Base-by-base conservation (phyloP, 2,888 invertebrate species). In the Thysanoteuthis rhombus region DNA sequence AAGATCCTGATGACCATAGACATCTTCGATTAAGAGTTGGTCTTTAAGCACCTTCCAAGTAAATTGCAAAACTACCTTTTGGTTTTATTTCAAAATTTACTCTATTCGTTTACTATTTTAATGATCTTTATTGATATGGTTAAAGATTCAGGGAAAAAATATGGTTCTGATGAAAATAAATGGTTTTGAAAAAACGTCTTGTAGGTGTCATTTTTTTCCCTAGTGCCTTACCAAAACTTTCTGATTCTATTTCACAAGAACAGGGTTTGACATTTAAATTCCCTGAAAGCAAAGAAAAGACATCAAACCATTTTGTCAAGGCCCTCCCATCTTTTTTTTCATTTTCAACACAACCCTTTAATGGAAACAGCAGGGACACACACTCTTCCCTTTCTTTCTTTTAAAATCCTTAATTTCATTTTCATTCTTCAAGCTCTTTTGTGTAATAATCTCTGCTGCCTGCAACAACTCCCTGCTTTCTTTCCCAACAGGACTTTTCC, bases 221-320 rank as follows among this genome's bases (percentile, higher is more conserved):
- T 75, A 75, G n/a, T 36, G 75, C 75, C 16, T 75, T 75, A 36
- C 16, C 75, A n/a, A 75, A 75, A 75, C n/a, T 36, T 12, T 36
- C n/a, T 8, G 12, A 75, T 75, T 36, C 75, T 75, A 75, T 75
- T 75, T 75, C 75, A 19, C 75, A n/a, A 75, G 75, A 75, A 75
- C 36, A n/a, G 75, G 75, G 75, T 12, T 75, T 75, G 75, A 75
- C 75, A 75, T 75, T 75, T 75, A 75, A 75, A 75, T 75, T n/a
- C 75, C 75, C n/a, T 75, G n/a, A 75, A 75, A 75, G 75, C n/a
- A 32, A 10, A n/a, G 32, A 75, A n/a, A 75, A 75, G 75, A 75
- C 75, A 75, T 75, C 75, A 75, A 75, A 75, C 75, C n/a, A n/a
- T 75, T 75, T 75, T 75, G n/a, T n/a, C 75, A 75, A 75, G n/a